Evolutionary conservation across 2,113 vertebrate genomes (phyloP).

Genomic region (Toxotes chatareus): DNA sequence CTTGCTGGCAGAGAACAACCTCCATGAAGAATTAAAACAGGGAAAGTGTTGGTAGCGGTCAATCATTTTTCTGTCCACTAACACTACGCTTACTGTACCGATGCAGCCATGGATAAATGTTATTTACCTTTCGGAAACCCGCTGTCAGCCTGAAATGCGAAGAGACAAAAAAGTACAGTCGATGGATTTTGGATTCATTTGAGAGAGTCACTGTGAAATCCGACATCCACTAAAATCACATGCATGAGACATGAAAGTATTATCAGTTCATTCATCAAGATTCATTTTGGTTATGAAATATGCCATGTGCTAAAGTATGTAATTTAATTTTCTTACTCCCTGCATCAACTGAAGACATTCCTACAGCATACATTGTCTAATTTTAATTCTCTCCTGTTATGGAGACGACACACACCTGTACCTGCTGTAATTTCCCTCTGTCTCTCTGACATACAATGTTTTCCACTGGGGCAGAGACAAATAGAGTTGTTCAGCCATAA

Average conservation of each 20-base stretch:
- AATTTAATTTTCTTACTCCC: no score
- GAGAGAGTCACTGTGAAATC: neutral
- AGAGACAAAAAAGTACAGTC: neutral
- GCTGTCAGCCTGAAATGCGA: neutral
- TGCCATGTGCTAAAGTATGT: no score
- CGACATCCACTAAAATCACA: neutral
- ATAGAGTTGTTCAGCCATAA: neutral
- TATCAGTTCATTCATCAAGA: no score
- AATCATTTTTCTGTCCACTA: slow-evolving; percentile 66
- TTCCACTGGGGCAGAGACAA: neutral
- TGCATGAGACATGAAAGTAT: neutral
- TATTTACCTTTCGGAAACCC: neutral
- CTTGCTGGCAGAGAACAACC: slow-evolving; percentile 77
- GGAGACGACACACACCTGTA: neutral
- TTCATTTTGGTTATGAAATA: neutral
- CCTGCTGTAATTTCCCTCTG: neutral
- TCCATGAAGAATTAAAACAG: slow-evolving; percentile 78
- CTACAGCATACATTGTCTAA: neutral
- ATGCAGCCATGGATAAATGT: slow-evolving; percentile 15
- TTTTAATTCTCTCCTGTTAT: neutral
- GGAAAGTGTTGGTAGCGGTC: slow-evolving; percentile 73
- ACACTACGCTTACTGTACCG: slow-evolving; percentile 30
- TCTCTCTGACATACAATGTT: neutral
- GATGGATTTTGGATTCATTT: neutral
- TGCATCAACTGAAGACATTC: no score